These are phyloP conservation scores for Cyprinodon variegatus DNA, from an alignment of 2,113 vertebrate genomes.

Conservation along the genomic window DNA sequence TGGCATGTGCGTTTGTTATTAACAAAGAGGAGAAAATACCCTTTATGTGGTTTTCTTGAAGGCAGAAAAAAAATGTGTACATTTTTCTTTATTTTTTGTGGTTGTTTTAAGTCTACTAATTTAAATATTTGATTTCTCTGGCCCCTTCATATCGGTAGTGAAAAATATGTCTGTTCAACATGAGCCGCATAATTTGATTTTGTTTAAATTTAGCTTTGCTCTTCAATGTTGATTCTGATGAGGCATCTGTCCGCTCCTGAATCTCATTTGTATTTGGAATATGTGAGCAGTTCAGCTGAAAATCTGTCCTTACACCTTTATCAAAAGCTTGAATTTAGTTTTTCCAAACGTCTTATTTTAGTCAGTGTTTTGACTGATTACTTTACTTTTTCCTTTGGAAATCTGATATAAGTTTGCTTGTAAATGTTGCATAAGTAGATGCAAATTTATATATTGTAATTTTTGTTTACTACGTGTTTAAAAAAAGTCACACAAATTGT, in stretches of 20 bases:
- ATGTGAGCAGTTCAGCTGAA: slow-evolving; percentile 19
- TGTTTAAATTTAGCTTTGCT: slow-evolving; percentile 14
- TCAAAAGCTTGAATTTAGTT: slow-evolving; percentile 11
- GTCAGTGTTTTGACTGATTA: background rate
- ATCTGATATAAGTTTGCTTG: slow-evolving; percentile 12
- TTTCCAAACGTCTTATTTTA: background rate
- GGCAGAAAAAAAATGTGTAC: no score
- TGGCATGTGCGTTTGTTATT: slow-evolving; percentile 28
- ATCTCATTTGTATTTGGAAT: slow-evolving; percentile 23
- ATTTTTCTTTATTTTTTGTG: background rate
- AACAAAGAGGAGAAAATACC: slow-evolving; percentile 32
- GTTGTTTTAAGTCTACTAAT: slow-evolving; percentile 30
- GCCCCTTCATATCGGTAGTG: slow-evolving; percentile 4
- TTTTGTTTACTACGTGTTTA: slow-evolving; percentile 21
- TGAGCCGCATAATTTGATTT: slow-evolving; percentile 8
- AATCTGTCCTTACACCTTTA: slow-evolving; percentile 17
- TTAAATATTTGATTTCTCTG: slow-evolving; percentile 16
- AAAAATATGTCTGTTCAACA: background rate
- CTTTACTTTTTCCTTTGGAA: slow-evolving; percentile 11
- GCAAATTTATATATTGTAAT: slow-evolving; percentile 39
- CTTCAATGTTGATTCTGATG: slow-evolving; percentile 46
- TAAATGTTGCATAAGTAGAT: slow-evolving; percentile 46
- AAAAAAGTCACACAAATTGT: background rate
- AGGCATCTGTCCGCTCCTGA: slow-evolving; percentile 20
- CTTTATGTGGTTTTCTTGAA: slow-evolving; percentile 6